Conservation (phyloP, 2,113 vertebrate species). For the Sander lucioperca region DNA sequence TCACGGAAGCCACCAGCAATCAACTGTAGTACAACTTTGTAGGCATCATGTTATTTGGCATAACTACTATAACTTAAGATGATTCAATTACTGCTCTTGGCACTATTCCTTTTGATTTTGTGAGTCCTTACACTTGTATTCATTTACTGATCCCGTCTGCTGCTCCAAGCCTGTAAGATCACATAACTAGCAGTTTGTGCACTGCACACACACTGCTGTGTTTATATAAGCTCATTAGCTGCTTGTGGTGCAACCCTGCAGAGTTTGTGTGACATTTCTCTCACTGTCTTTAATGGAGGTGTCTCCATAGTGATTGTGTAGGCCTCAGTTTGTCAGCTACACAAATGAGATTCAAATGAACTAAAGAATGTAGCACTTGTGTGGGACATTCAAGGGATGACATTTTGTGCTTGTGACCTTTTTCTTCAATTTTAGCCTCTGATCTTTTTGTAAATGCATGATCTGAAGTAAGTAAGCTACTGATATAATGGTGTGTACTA, state of each 20-base stretch:
- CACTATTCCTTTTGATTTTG: not conserved
- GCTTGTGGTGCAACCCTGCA: constrained; percentile 22
- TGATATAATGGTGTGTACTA: not conserved
- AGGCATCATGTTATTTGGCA: not conserved
- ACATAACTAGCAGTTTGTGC: not conserved
- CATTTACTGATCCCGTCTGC: not conserved
- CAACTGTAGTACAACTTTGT: not conserved
- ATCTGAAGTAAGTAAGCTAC: not conserved
- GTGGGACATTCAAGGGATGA: constrained; percentile 6
- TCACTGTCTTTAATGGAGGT: constrained; percentile 30
- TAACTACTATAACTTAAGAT: not conserved
- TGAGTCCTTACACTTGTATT: not conserved
- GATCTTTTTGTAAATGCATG: not conserved
- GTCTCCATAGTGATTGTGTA: constrained; percentile 28
- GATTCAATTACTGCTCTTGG: not conserved
- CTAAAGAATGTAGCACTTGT: constrained; percentile 18
- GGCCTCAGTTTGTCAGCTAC: not conserved
- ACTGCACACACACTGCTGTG: not conserved
- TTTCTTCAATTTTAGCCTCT: not conserved
- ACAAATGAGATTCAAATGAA: constrained; percentile 22
- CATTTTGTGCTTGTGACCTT: not conserved
- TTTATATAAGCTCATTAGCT: constrained; percentile 29
- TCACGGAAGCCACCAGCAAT: not conserved
- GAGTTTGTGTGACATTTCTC: constrained; percentile 56
- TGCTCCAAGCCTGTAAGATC: not conserved